phyloP scores from a whole-genome alignment of 2,888 invertebrate species.

The Eristalis arbustorum region DNA sequence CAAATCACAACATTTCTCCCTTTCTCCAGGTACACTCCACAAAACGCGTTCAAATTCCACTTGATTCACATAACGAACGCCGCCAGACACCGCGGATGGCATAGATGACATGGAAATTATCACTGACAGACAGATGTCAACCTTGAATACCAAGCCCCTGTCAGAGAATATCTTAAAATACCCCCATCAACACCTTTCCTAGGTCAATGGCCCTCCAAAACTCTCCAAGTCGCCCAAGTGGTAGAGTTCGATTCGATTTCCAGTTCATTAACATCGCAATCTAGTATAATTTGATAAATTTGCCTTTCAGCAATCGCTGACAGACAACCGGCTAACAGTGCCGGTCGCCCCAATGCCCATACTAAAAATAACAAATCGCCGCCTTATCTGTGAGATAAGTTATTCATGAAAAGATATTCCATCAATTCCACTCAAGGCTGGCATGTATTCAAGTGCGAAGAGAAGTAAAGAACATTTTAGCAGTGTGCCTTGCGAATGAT shows the following conservation, averaged over 20 bases:
- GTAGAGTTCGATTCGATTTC: not conserved
- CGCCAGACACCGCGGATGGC: too few species aligned
- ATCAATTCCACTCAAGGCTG: conserved; percentile 7
- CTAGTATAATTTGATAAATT: not conserved
- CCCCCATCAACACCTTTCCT: not conserved
- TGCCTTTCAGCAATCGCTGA: not conserved
- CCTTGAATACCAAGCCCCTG: not conserved
- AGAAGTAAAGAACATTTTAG: not conserved
- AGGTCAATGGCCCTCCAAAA: not conserved
- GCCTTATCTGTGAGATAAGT: not conserved
- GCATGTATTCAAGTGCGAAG: not conserved
- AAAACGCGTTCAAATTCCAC: too few species aligned
- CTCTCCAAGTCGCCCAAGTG: not conserved
- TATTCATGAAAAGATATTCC: not conserved
- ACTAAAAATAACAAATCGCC: not conserved
- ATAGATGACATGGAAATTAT: not conserved
- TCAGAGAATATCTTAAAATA: not conserved
- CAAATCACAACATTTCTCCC: too few species aligned
- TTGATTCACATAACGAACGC: too few species aligned
- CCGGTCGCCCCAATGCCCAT: not conserved
- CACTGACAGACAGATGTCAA: not conserved
- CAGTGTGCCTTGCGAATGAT: not conserved
- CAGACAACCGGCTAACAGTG: not conserved
- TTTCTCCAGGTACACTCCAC: too few species aligned
- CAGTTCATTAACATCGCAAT: not conserved